Evolutionary conservation across 2,888 invertebrate species (phyloP), one percentile per base, ranked within the genome.

Genomic region (Mesoligia furuncula): DNA sequence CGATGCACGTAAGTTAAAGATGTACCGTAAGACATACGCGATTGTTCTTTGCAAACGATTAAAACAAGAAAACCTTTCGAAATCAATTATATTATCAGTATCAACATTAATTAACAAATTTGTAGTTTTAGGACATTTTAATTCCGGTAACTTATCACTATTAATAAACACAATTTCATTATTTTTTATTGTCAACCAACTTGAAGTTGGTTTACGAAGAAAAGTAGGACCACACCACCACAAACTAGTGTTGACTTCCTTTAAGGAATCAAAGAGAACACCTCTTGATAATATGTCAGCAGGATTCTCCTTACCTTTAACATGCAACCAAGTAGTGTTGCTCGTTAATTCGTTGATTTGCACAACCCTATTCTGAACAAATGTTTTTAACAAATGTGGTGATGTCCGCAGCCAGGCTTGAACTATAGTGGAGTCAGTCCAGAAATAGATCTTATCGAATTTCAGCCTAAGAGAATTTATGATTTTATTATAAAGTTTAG

Each of bases 401-500:
- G 64, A 15, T n/a, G 36, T 59, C 11, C 62, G 48, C 48, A 77
- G 31, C 73, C 73, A 77, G 1, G 45, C 65, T 27, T 62, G 39
- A 27, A 77, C 77, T 9, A 77, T 73, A 17, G 62, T 77, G 5
- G 73, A 73, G 27, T 77, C 77, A 7, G 68, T 68, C 73, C 69
- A 77, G 24, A 73, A 68, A 57, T 59, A 54, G 2, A 59, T 7
- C 24, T 48, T 54, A 42, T 64, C n/a, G 20, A 68, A 45, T 8
- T 17, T 31, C 20, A 51, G 13, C 15, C n/a, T 24, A 31, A 51
- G 66, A 48, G 66, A 66, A 66, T 48, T 66, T 27, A 48, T 67
- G 7, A 67, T 45, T 64, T 64, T 64, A 39, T 64, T 39, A 39
- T 39, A 64, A 24, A 64, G 36, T 24, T 64, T 39, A 9, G 24